Base-by-base conservation (phyloP, 1,140 invertebrate genomes). In the Ceratina japonica region DNA sequence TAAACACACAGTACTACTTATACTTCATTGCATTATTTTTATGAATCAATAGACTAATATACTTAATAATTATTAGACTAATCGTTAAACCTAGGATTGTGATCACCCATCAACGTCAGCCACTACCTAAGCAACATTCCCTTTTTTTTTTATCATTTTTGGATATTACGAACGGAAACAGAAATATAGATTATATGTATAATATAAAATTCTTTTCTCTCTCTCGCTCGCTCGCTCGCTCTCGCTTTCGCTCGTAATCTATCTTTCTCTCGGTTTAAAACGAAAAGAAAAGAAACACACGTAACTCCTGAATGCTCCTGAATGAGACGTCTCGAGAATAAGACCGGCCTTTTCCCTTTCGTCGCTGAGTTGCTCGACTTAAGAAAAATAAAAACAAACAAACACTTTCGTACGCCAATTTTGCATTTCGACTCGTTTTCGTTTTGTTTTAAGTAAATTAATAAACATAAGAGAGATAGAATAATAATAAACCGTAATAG, bases 1-100 rank as follows among this genome's bases (percentile, higher is more conserved):
- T 92, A 92, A 92, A 92, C 91, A 92, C 91, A 92, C 91, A 91
- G 88, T 92, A 92, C 91, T 92, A 91, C 90, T 91, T 91, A 91
- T 92, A 92, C 84, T 91, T 91, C 91, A 92, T 92, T 92, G 91
- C 91, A 92, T 91, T 92, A 92, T 92, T 91, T 44, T 56, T 92
- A 92, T 91, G 89, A 92, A 92, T 92, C 89, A 92, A 92, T 92
- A 89, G 88, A 90, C 91, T 92, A 92, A 91, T 91, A 90, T 92
- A 91, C 89, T 91, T 91, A 91, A 91, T 91, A 90, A 91, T 92
- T 90, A 91, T 92, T 92, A 90, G 89, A 90, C 91, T 92, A 92
- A 92, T 92, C 79, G 87, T 91, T 91, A 90, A 92, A 56, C 90
- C 90, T 92, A 92, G 86, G 90, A 91, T 92, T 91, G 90, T 92